A percentile compares a stretch with the other conserved stretches of the same genome.
These are phyloP conservation scores for Solea solea DNA, from an alignment of 2,113 vertebrate genomes.

Conservation along the genomic window DNA sequence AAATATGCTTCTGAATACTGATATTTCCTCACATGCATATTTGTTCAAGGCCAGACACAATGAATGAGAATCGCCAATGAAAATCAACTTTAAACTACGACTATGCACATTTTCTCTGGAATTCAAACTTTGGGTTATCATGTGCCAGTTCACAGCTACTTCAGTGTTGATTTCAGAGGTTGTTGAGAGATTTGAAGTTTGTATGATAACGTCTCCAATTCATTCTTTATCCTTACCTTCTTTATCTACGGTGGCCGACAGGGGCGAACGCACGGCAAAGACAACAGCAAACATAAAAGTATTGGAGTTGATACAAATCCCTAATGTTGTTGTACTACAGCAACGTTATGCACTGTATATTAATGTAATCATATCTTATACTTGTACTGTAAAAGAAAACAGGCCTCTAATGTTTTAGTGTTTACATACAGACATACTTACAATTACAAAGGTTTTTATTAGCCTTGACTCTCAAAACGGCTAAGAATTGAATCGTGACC, in stretches of 20 bases:
- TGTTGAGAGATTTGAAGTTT: conserved; percentile 13
- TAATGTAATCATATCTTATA: too few relatives aligned
- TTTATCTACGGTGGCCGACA: background rate
- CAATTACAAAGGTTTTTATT: too few relatives aligned
- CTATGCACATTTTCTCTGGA: background rate
- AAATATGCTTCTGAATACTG: background rate
- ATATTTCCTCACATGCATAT: background rate
- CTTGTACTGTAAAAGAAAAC: too few relatives aligned
- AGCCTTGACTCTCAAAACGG: too few relatives aligned
- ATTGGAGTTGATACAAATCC: too few relatives aligned
- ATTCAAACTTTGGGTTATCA: conserved; percentile 6
- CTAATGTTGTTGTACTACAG: too few relatives aligned
- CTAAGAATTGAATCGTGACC: too few relatives aligned
- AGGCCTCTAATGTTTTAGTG: too few relatives aligned
- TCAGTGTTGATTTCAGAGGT: conserved; percentile 20
- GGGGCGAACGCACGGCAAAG: too few relatives aligned
- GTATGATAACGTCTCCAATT: conserved; percentile 2
- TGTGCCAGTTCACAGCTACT: background rate
- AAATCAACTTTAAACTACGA: background rate
- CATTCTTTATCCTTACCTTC: background rate
- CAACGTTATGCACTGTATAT: too few relatives aligned
- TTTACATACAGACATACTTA: too few relatives aligned
- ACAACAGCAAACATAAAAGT: too few relatives aligned
- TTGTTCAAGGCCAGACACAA: conserved; percentile 15
- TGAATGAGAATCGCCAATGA: background rate